Base-by-base conservation (phyloP, 2,797 vertebrate species). In the Oceanodroma leucorhoa region DNA sequence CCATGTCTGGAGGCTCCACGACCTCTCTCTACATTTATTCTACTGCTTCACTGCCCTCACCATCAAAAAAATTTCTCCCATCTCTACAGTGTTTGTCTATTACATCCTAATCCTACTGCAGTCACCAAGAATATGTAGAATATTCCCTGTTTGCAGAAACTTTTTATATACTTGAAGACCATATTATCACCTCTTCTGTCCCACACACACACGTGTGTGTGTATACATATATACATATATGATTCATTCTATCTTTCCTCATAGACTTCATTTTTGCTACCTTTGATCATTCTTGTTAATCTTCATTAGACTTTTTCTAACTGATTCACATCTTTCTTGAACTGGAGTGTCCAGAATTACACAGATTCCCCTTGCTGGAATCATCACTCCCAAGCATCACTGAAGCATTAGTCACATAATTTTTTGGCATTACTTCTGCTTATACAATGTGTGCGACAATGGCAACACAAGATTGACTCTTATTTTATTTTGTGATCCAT, bases 141-240 rank as follows among this genome's bases (percentile, higher is more conserved):
- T 41, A 90, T 22, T 45, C 48, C 22, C 7, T 46, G 3, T n/a
- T 50, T 29, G 13, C 13, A 75, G 36, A 87, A 41, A 29, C 1
- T 15, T 40, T 61, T 64, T 50, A n/a, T 24, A 18, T 8, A 22
- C 5, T 54, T 69, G 9, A 89, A 57, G 14, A 69, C 8, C 8
- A 4, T 53, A 55, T 66, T 73, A 23, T 40, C 9, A n/a, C 21
- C 10, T 87, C 55, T 66, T 58, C 5, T 38, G 2, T 66, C 32
- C 43, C 30, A 7, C 38, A 7, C 11, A 18, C 26, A 38, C 2
- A 34, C 1, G 43, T 38, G 14, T 75, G 2, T 46, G 3, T 53
- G 4, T 2, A 21, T 9, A 45, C 3, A 12, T 9, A 4, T 12
- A 30, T 10, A 40, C 5, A 36, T 0, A 0, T 6, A 58, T 0